These are phyloP conservation scores for Agrypnus murinus DNA, from an alignment of 2,888 invertebrate genomes.

Conservation along the genomic window DNA sequence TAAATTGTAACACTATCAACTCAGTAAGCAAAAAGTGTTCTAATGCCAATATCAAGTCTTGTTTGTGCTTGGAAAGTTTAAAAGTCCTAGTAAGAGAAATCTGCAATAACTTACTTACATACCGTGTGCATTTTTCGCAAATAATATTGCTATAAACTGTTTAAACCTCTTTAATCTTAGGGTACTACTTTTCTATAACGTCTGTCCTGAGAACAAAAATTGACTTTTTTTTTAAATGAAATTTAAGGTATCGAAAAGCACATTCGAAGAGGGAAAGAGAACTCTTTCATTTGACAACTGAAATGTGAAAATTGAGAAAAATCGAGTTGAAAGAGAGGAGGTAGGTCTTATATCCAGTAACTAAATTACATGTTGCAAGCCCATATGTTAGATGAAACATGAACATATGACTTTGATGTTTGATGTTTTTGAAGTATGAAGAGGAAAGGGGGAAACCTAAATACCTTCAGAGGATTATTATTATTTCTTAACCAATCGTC, in stretches of 20 bases:
- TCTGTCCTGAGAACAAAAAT: too few species aligned
- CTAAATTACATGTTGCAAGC: constrained; percentile 31
- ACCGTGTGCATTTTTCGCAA: too few species aligned
- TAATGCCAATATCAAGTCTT: too few species aligned
- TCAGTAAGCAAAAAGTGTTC: too few species aligned
- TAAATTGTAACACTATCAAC: too few species aligned
- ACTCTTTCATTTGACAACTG: constrained; percentile 28
- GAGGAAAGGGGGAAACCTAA: neutral
- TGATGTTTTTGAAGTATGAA: neutral
- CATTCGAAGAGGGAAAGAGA: constrained; percentile 3
- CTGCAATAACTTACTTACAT: too few species aligned
- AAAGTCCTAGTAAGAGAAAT: too few species aligned
- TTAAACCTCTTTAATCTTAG: too few species aligned
- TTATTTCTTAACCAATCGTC: too few species aligned
- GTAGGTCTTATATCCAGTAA: constrained; percentile 29
- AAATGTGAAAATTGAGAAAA: constrained; percentile 33
- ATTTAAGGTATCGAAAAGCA: constrained; percentile 15
- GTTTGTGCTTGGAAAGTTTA: too few species aligned
- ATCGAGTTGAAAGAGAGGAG: constrained; percentile 24
- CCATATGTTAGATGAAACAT: constrained; percentile 23
- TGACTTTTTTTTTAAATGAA: constrained; percentile 14
- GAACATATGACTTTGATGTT: constrained; percentile 33
- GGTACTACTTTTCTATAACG: too few species aligned
- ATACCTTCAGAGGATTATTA: neutral
- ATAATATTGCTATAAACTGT: too few species aligned